Percentiles rank a stretch among this genome's conserved stretches.
phyloP scores from a whole-genome alignment of 2,888 invertebrate species.

The Cremastobaeus sp. region DNA sequence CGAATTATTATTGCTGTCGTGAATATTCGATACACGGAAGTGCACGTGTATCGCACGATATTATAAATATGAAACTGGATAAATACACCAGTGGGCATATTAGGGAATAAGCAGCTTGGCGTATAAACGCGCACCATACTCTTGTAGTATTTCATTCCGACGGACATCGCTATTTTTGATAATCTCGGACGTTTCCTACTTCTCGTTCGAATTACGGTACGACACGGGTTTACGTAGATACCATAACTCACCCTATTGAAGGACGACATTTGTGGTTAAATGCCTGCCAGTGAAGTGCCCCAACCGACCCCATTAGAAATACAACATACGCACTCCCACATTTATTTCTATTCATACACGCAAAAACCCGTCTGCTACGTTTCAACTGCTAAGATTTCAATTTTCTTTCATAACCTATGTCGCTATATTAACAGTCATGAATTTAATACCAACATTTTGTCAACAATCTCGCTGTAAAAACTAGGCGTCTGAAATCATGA shows the following conservation, averaged over 20 bases:
- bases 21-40: too few relatives aligned
- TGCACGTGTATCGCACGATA: too few relatives aligned
- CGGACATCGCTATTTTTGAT: slow-evolving; percentile 21
- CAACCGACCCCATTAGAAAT: slow-evolving; percentile 53
- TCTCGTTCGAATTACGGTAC: slow-evolving; percentile 45
- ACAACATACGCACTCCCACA: slow-evolving; percentile 42
- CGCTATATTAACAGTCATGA: too few relatives aligned
- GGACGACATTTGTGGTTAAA: slow-evolving; percentile 78
- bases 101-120: not conserved
- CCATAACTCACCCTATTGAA: slow-evolving; percentile 73
- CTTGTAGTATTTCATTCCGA: slow-evolving; percentile 32
- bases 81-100: not conserved
- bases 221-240: slow-evolving; percentile 52
- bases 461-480: too few relatives aligned
- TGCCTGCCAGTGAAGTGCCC: slow-evolving; percentile 69
- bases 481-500: too few relatives aligned
- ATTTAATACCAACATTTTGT: too few relatives aligned
- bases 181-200: slow-evolving; percentile 39
- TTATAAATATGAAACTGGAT: too few relatives aligned
- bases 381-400: slow-evolving; percentile 21
- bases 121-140: slow-evolving; percentile 3
- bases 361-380: slow-evolving; percentile 3
- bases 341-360: slow-evolving; percentile 44
- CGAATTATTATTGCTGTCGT: too few relatives aligned
- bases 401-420: too few relatives aligned